These are phyloP conservation scores for Agapetus fuscipes DNA, from an alignment of 2,888 invertebrate genomes.

Conservation along the genomic window DNA sequence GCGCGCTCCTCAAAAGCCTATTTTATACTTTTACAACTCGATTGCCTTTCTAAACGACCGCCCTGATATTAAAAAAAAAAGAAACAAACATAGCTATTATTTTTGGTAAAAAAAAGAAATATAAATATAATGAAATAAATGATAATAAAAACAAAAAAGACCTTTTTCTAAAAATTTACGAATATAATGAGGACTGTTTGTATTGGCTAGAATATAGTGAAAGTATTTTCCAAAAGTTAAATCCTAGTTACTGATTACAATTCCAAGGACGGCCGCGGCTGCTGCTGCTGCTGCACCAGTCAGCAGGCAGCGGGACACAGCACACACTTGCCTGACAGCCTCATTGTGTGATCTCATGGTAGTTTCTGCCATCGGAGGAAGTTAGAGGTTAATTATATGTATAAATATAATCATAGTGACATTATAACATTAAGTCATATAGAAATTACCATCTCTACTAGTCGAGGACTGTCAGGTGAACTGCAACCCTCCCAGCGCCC, in stretches of 20 bases:
- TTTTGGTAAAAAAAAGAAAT: constrained; percentile 32
- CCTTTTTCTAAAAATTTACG: constrained; percentile 2
- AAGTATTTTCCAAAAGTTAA: constrained; percentile 12
- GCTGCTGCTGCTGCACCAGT: background rate
- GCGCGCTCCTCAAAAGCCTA: constrained; percentile 7
- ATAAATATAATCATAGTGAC: too few relatives aligned
- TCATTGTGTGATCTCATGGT: too few relatives aligned
- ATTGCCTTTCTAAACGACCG: constrained; percentile 38
- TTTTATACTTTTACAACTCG: constrained; percentile 27
- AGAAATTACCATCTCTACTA: too few relatives aligned
- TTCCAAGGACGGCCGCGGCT: constrained; percentile 2
- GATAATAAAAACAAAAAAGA: constrained; percentile 6
- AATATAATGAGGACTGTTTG: constrained; percentile 9
- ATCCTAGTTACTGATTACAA: background rate
- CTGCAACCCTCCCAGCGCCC: too few relatives aligned
- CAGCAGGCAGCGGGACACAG: background rate
- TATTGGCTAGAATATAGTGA: constrained; percentile 12
- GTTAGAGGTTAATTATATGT: too few relatives aligned
- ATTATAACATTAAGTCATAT: too few relatives aligned
- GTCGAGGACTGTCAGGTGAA: too few relatives aligned
- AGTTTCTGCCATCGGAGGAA: too few relatives aligned
- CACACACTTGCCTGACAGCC: background rate
- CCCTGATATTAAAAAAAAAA: constrained; percentile 43
- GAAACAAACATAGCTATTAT: constrained; percentile 38
- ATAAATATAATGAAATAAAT: constrained; percentile 20